Evolutionary conservation across 1,140 invertebrate genomes (phyloP), one percentile per base, ranked within the genome.

Genomic region (Tigriopus japonicus): DNA sequence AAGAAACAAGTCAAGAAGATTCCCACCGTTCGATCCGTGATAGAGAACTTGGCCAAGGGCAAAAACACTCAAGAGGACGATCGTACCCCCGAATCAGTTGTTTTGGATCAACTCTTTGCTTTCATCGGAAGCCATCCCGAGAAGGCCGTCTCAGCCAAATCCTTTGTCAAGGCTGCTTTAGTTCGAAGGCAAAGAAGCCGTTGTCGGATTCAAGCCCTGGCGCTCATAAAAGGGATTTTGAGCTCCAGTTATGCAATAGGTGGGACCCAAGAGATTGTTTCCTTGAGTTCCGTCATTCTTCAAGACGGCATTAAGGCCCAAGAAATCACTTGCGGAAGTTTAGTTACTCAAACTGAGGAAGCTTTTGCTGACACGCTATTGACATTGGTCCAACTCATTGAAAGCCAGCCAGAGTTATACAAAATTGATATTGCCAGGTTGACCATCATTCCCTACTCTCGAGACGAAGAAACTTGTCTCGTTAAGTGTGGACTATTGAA

Each of bases 101-200:
- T 72, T 2, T 66, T 73, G 49, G 70, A 72, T 53, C 70, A 72
- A 62, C 65, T 73, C n/a, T 73, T 71, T 63, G 63, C 64, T 5
- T 72, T 73, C 60, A 71, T 73, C 23, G 70, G 71, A 15, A 71
- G 68, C 64, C 66, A 69, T 59, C 71, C 71, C 12, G 69, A 71
- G 63, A 69, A 70, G 58, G 66, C 69, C 42, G 71, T 60, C 23
- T 60, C 58, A n/a, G 42, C 23, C 15, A 19, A 35, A 23, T 42
- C 28, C 14, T 60, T 60, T 23, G 21, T 60, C 14, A 42, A 60
- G 15, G 58, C 42, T 19, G 41, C 51, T 13, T 19, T 23, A 19
- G 51, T 17, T 15, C 12, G 58, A 12, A 15, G 28, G 23, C 21
- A 15, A 13, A 3, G 42, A 17, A 15, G 35, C 21, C 19, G 35